A percentile compares a stretch with the other conserved stretches of the same genome.
Conservation (phyloP, 2,113 vertebrate species). For the Colistium nudipinnis region DNA sequence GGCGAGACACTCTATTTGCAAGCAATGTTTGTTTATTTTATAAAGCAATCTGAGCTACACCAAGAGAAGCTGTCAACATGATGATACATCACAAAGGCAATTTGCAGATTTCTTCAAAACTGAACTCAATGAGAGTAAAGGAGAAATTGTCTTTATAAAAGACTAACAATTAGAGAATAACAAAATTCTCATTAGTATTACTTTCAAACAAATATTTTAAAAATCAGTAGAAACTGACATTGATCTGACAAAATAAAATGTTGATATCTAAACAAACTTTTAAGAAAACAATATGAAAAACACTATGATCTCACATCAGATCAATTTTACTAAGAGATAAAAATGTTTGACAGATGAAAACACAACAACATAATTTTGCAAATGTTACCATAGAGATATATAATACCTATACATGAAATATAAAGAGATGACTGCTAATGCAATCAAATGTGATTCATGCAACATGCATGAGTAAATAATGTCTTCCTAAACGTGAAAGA, state of each 20-base stretch:
- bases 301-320: slow-evolving; percentile 19
- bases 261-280: not conserved
- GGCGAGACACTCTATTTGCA: not conserved
- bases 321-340: not conserved
- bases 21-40: slow-evolving; percentile 34
- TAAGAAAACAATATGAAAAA: not conserved
- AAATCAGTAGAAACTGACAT: not conserved
- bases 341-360: not conserved
- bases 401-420: not conserved
- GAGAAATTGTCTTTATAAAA: not conserved
- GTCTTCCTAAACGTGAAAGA: slow-evolving; percentile 38
- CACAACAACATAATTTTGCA: not conserved
- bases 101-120: slow-evolving; percentile 21
- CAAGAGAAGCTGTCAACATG: slow-evolving; percentile 4
- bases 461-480: slow-evolving; percentile 36
- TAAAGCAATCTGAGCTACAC: not conserved
- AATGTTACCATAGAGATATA: not conserved
- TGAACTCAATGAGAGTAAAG: not conserved
- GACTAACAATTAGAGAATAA: not conserved
- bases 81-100: slow-evolving; percentile 50
- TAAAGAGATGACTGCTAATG: slow-evolving; percentile 17
- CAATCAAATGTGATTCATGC: slow-evolving; percentile 38
- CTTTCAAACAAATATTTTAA: not conserved
- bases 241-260: not conserved
- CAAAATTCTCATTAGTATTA: not conserved